Evolutionary conservation across 1,140 invertebrate genomes (phyloP).

Genomic region (Pogonognathellus flavescens): DNA sequence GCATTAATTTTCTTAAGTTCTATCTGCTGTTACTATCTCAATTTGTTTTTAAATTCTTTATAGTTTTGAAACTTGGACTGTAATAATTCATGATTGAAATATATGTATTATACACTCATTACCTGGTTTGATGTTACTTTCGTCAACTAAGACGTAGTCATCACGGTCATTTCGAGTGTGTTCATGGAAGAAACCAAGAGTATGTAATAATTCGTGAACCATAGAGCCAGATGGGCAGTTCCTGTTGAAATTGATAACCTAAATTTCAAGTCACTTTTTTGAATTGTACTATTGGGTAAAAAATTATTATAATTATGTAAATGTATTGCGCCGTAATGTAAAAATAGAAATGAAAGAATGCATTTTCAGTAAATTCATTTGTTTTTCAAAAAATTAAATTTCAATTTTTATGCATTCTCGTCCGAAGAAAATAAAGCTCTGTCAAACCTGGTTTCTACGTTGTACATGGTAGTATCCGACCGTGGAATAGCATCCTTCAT

Average conservation of each 20-base stretch:
- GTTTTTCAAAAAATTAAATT: too few species aligned
- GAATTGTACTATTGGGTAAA: not conserved
- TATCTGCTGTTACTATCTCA: too few species aligned
- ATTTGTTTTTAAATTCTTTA: too few species aligned
- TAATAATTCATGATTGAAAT: not conserved
- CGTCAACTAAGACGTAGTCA: not conserved
- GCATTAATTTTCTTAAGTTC: too few species aligned
- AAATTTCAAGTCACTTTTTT: not conserved
- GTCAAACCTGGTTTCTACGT: not conserved
- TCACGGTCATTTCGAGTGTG: conserved; percentile 21
- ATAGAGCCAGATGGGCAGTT: not conserved
- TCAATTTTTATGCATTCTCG: not conserved
- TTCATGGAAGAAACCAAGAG: conserved; percentile 13
- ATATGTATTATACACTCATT: not conserved
- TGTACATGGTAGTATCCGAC: not conserved
- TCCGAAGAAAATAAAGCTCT: not conserved
- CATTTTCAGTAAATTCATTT: too few species aligned
- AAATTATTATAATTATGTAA: too few species aligned
- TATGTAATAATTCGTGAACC: not conserved
- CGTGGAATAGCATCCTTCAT: not conserved
- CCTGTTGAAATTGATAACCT: not conserved
- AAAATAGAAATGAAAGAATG: too few species aligned
- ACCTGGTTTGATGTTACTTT: not conserved
- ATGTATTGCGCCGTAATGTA: not conserved
- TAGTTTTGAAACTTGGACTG: too few species aligned